A percentile compares a stretch with the other conserved stretches of the same genome.
Evolutionary conservation across 2,888 invertebrate species (phyloP).

Genomic region (Agonopterix heracliana): DNA sequence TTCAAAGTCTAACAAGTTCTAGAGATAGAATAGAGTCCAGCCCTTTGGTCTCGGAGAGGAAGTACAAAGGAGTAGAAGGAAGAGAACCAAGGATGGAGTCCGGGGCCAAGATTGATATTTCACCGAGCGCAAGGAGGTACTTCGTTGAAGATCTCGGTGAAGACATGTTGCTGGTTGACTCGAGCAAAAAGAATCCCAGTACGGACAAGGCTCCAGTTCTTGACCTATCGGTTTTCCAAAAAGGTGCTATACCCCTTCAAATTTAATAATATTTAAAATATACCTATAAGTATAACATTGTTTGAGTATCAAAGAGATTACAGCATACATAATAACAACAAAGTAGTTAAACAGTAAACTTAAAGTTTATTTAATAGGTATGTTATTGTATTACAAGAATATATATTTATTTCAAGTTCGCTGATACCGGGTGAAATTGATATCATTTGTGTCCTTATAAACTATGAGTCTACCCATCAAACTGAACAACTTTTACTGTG

Average conservation of each 20-base stretch:
- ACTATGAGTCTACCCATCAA: too few relatives aligned
- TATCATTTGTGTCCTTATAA: too few relatives aligned
- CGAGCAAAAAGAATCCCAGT: conserved; percentile 49
- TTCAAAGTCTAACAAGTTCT: conserved; percentile 33
- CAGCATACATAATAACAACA: too few relatives aligned
- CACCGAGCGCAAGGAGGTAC: conserved; percentile 39
- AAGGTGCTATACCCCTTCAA: conserved; percentile 33
- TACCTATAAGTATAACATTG: too few relatives aligned
- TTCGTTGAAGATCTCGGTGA: conserved; percentile 61
- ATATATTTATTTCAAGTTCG: too few relatives aligned
- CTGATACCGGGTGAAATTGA: too few relatives aligned
- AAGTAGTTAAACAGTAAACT: too few relatives aligned
- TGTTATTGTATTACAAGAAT: too few relatives aligned
- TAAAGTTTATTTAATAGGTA: too few relatives aligned
- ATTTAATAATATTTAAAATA: background rate
- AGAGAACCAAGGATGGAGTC: conserved; percentile 42
- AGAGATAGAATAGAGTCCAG: conserved; percentile 40
- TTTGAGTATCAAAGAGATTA: too few relatives aligned
- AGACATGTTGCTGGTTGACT: conserved; percentile 57
- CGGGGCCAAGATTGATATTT: conserved; percentile 22
- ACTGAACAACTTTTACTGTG: too few relatives aligned
- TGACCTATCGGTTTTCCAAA: conserved; percentile 40
- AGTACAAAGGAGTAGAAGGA: conserved; percentile 24
- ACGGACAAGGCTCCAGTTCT: conserved; percentile 33
- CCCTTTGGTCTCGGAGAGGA: conserved; percentile 35